phyloP scores from a whole-genome alignment of 2,113 vertebrate species.

The Lepus europaeus region DNA sequence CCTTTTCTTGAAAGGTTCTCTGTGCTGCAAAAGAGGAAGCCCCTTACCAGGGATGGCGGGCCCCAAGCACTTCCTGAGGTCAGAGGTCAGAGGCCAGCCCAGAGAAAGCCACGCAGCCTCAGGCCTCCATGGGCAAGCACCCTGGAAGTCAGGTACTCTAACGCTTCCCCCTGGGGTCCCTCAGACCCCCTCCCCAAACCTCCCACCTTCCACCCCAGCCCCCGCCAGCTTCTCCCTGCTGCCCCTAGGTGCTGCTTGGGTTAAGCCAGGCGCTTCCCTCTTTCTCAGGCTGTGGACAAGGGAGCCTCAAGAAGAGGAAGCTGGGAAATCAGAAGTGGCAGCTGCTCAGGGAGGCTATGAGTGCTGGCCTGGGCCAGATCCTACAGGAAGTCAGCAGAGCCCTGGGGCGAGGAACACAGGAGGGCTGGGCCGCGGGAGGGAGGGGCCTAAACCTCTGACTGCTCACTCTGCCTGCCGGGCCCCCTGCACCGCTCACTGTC shows the following conservation, averaged over 20 bases:
- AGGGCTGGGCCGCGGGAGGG: too few relatives aligned
- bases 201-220: neutral
- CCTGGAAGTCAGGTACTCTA: neutral
- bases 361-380: slow-evolving; percentile 5
- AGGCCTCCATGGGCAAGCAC: neutral
- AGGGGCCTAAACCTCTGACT: too few relatives aligned
- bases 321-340: slow-evolving; percentile 55
- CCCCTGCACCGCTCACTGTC: neutral
- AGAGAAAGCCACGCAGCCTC: neutral
- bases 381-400: slow-evolving; percentile 11
- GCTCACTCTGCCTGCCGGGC: neutral
- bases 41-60: slow-evolving; percentile 31
- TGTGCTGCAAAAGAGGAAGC: slow-evolving; percentile 89
- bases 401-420: neutral
- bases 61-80: neutral
- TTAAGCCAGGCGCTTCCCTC: slow-evolving; percentile 35
- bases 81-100: neutral
- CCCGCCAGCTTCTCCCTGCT: neutral
- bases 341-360: neutral
- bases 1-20: slow-evolving; percentile 93
- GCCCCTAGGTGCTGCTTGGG: neutral
- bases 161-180: neutral
- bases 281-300: slow-evolving; percentile 56
- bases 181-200: neutral
- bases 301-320: slow-evolving; percentile 73